Conservation (phyloP, 2,113 vertebrate genomes). For the Lagenorhynchus albirostris region DNA sequence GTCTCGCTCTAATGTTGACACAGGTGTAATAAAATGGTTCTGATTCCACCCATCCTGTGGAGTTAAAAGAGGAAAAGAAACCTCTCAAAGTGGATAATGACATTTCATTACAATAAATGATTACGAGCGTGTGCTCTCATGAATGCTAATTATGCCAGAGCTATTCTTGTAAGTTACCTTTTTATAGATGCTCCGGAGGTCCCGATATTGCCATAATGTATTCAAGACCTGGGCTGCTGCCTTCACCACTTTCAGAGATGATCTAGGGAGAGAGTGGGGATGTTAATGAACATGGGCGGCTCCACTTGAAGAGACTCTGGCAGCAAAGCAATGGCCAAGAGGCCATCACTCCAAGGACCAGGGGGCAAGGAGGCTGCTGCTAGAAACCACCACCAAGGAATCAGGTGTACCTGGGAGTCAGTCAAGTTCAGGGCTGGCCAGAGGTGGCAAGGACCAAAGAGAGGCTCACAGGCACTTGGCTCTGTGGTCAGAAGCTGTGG, state of each 20-base stretch:
- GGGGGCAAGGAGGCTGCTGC: neutral
- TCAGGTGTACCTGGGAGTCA: neutral
- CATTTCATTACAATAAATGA: conserved; percentile 39
- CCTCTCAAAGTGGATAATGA: conserved; percentile 49
- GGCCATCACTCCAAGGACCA: neutral
- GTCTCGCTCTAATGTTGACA: conserved; percentile 95
- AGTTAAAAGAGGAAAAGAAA: conserved; percentile 57
- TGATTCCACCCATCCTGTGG: conserved; percentile 97
- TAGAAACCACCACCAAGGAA: neutral
- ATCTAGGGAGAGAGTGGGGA: conserved; percentile 80
- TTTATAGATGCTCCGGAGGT: conserved; percentile 98
- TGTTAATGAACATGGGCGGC: neutral
- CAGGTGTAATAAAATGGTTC: conserved; percentile 98
- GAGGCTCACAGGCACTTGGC: neutral
- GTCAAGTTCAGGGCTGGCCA: neutral
- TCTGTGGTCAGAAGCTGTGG: neutral
- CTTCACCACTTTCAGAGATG: conserved; percentile 97
- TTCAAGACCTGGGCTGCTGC: conserved; percentile 97
- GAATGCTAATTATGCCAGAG: conserved; percentile 31
- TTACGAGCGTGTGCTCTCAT: neutral
- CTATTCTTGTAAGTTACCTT: conserved; percentile 86
- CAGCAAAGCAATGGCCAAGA: neutral
- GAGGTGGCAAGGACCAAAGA: neutral
- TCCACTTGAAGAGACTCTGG: neutral
- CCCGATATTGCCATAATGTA: conserved; percentile 97